Evolutionary conservation across 2,888 invertebrate species (phyloP), one percentile per base, ranked within the genome.

Genomic region (Sialis lutaria): DNA sequence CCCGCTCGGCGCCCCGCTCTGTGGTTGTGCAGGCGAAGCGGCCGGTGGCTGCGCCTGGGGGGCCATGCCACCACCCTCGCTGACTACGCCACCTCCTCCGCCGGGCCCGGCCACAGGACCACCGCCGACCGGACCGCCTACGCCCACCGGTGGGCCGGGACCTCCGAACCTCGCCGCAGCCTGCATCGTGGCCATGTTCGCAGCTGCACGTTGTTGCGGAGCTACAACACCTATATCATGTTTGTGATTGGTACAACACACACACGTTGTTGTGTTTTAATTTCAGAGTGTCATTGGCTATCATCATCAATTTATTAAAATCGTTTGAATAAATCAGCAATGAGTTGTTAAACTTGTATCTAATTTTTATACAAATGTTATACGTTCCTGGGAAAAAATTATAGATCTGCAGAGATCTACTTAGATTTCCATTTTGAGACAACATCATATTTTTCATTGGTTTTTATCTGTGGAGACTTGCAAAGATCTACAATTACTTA

Each of bases 21-120:
- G 84, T 8, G 83, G 82, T 53, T 82, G 83, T 54, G 81, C 81
- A 35, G 82, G 82, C 41, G 83, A 79, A 37, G 83, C 81, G 34
- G 83, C 83, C 44, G 85, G 80, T 13, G 81, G 82, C 57, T 82
- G 84, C 30, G 82, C 79, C 59, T 80, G 81, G 51, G 74, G 75
- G 5, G 81, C 79, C 64, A 79, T 77, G 40, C 78, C 77, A 52
- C 77, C 79, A 52, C 77, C 79, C 55, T 73, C 76, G 50, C 73
- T 75, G 45, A 67, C 69, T 53, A 64, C 61, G 2, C 64, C 73
- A 54, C 65, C 72, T 2, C 22, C 22, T 2, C 22, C 22, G 22
- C 22, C 22, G 2, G 22, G 22, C 4, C 22, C 22, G 4, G 60
- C 58, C 2, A 58, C 57, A 3, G 45, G 40, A 10, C 40, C 45